Conservation (phyloP, 2,113 vertebrate genomes). For the Poecilia latipinna region DNA sequence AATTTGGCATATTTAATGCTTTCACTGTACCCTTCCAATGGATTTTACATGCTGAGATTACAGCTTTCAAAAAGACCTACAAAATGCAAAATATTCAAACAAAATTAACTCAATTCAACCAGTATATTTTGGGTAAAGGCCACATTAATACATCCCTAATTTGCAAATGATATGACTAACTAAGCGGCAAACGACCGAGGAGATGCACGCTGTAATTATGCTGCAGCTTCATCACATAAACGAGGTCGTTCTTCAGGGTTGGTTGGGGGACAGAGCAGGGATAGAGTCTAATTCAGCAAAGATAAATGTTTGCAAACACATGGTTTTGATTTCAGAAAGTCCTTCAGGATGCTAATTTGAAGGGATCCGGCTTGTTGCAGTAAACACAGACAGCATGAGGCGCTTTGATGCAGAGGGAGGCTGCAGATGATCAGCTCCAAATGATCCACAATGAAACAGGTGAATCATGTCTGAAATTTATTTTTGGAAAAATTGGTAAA, state of each 20-base stretch:
- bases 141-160: slow-evolving; percentile 59
- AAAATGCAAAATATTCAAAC: slow-evolving; percentile 26
- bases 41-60: slow-evolving; percentile 33
- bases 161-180: slow-evolving; percentile 56
- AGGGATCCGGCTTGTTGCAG: slow-evolving; percentile 40
- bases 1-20: background rate
- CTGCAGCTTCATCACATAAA: slow-evolving; percentile 50
- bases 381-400: slow-evolving; percentile 33
- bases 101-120: slow-evolving; percentile 29
- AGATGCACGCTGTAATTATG: slow-evolving; percentile 64
- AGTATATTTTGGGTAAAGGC: slow-evolving; percentile 39
- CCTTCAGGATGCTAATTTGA: slow-evolving; percentile 48
- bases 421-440: background rate
- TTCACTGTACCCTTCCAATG: slow-evolving; percentile 11
- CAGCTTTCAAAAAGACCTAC: slow-evolving; percentile 18
- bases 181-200: slow-evolving; percentile 30
- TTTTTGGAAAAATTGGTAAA: too few species aligned
- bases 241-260: slow-evolving; percentile 40
- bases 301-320: slow-evolving; percentile 57
- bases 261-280: slow-evolving; percentile 38
- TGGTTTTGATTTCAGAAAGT: slow-evolving; percentile 58
- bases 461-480: background rate
- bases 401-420: slow-evolving; percentile 2
- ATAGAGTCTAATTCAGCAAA: slow-evolving; percentile 51
- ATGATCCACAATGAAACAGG: slow-evolving; percentile 3